Percentiles rank a stretch among this genome's conserved stretches.
Evolutionary conservation across 1,140 invertebrate species (phyloP).

Genomic region (Chlorops oryzae): DNA sequence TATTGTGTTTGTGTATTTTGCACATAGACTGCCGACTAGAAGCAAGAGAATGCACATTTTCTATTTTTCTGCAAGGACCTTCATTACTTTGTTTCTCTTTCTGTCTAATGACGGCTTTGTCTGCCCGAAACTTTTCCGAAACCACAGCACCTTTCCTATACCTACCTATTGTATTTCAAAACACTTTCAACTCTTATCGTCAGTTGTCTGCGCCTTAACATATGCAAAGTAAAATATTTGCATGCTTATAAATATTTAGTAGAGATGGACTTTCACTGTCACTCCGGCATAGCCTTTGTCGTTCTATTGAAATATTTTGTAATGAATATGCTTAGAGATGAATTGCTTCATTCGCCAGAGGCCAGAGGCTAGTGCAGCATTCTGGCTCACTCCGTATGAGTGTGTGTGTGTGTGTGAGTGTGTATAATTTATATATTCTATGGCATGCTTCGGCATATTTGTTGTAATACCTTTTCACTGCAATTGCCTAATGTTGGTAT

Average conservation of each 20-base stretch:
- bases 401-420: too few relatives aligned
- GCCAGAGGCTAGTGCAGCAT: too few relatives aligned
- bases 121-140: too few relatives aligned
- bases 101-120: background rate
- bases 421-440: too few relatives aligned
- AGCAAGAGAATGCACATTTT: conserved; percentile 1
- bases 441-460: too few relatives aligned
- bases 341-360: conserved; percentile 15
- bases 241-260: conserved; percentile 46
- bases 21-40: background rate
- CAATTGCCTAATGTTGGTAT: too few relatives aligned
- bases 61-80: too few relatives aligned
- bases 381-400: too few relatives aligned
- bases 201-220: conserved; percentile 27
- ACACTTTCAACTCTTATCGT: background rate
- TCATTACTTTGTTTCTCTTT: background rate
- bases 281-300: conserved; percentile 1
- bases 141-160: too few relatives aligned
- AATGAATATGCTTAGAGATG: conserved; percentile 41
- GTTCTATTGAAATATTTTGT: conserved; percentile 19
- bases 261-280: conserved; percentile 6
- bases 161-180: too few relatives aligned
- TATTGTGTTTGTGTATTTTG: conserved; percentile 15
- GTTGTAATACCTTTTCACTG: too few relatives aligned
- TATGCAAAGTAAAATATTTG: conserved; percentile 48